phyloP scores from a whole-genome alignment of 2,797 vertebrate genomes.

The Sternotherus odoratus region DNA sequence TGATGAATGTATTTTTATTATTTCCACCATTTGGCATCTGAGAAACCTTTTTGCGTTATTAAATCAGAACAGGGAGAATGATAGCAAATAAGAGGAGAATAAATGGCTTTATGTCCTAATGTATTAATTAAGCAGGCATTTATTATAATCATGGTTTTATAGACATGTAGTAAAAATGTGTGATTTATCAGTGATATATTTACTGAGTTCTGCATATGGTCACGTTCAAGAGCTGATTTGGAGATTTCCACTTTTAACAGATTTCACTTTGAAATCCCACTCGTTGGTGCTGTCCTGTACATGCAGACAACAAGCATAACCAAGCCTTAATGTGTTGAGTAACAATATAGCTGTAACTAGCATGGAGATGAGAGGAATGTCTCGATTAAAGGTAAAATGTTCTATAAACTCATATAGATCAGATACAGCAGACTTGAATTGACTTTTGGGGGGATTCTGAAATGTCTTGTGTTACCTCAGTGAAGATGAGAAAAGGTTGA shows the following conservation, averaged over 20 bases:
- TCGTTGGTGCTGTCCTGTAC: neutral
- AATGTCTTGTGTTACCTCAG: neutral
- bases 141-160: constrained; percentile 83
- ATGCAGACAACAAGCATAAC: neutral
- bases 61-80: constrained; percentile 79
- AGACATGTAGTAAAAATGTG: constrained; percentile 79
- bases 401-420: neutral
- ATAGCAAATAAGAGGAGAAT: constrained; percentile 82
- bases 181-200: constrained; percentile 68
- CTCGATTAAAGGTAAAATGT: neutral
- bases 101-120: constrained; percentile 82
- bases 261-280: constrained; percentile 30
- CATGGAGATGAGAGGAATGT: neutral
- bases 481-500: neutral
- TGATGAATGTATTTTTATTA: constrained; percentile 83
- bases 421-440: neutral
- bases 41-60: constrained; percentile 84
- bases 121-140: constrained; percentile 86
- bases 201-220: constrained; percentile 42
- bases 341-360: neutral
- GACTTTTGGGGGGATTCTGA: neutral
- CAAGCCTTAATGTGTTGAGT: neutral
- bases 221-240: constrained; percentile 59
- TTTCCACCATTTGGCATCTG: constrained; percentile 80
- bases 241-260: constrained; percentile 44